Base-by-base conservation (phyloP, 1,140 invertebrate species). In the Bombus huntii region DNA sequence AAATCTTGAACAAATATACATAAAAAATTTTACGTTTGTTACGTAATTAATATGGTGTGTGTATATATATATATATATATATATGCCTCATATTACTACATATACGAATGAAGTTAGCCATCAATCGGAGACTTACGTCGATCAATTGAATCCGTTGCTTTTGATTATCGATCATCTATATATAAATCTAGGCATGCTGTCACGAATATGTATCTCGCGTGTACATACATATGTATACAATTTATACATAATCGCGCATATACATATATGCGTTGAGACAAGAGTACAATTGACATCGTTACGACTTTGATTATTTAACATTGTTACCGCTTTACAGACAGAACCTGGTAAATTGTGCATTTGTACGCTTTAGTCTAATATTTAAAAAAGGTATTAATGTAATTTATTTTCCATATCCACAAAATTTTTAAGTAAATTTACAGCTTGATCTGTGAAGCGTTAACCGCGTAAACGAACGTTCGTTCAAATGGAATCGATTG, bases 281-380 rank as follows among this genome's bases (percentile, higher is more conserved):
- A 83, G 73, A 62, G 44, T 65, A 72, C 83, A 84, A 84, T 84
- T 84, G 83, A 84, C 83, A 84, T 84, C 53, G 76, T 79, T 72
- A 80, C 72, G 68, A 72, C 66, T 79, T 84, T 84, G 76, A 84
- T 84, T 72, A 84, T 62, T 71, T 22, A 37, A 72, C 44, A 62
- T 62, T 12, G 68, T 80, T 53, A 62, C 37, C 47, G 31, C 83
- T 34, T 39, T 79, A 79, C 76, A 39, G 53, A 79, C 76, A 59
- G 39, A 25, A 62, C 28, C 28, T 62, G 3, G 28, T 28, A 28
- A 62, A 77, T 77, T 59, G 15, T n/a, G 39, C 53, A 18, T 62
- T 22, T 39, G 25, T 39, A 62, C 34, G n/a, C 8, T 18, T 59
- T 37, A 22, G 47, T 37, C 15, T 22, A 5, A 9, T 28, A 31